Percentiles rank a stretch among this genome's conserved stretches.
These are phyloP conservation scores for Sebastiscus albofasciatus DNA, from an alignment of 2,797 vertebrate genomes.

Conservation along the genomic window DNA sequence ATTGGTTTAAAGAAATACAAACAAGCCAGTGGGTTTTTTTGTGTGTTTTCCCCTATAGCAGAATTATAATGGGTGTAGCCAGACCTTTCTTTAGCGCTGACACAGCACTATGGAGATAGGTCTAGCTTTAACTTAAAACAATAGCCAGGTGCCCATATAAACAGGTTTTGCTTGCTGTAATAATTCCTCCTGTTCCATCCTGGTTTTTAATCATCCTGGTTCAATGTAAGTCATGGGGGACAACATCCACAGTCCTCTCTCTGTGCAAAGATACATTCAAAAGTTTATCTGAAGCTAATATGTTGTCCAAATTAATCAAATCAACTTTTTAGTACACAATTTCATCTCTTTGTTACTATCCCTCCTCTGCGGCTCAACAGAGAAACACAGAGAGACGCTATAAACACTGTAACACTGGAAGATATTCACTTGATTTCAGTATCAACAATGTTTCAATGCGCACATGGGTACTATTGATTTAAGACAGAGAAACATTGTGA, in stretches of 20 bases:
- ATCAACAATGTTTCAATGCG: background rate
- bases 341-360: background rate
- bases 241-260: too few species aligned
- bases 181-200: background rate
- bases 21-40: background rate
- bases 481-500: background rate
- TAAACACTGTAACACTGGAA: background rate
- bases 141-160: background rate
- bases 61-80: too few species aligned
- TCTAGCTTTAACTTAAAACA: rapidly evolving
- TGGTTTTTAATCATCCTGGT: too few species aligned
- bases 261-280: background rate
- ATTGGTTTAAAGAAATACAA: background rate
- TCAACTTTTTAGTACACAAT: background rate
- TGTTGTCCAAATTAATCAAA: background rate
- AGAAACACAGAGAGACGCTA: too few species aligned
- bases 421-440: background rate
- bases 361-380: background rate
- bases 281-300: background rate
- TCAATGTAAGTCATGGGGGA: background rate
- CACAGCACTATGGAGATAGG: too few species aligned
- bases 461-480: background rate
- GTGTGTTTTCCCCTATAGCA: too few species aligned
- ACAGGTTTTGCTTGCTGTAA: background rate
- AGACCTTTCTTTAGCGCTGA: too few species aligned